Conservation (phyloP, 2,888 invertebrate species). For the Dendrolimus houi region DNA sequence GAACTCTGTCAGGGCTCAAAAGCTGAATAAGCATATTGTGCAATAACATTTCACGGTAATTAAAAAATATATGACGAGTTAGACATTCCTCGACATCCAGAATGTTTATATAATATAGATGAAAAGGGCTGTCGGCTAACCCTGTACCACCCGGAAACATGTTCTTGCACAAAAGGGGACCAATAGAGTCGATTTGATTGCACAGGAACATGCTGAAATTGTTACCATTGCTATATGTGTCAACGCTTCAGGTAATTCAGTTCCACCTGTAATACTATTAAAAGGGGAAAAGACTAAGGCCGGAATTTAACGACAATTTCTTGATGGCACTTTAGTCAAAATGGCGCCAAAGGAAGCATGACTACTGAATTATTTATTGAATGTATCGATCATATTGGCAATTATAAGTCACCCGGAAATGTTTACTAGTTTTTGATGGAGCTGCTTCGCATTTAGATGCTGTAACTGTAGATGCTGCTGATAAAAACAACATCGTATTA, state of each 20-base stretch:
- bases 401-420: conserved; percentile 12
- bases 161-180: conserved; percentile 14
- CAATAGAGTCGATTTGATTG: conserved; percentile 11
- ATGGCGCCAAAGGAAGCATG: conserved; percentile 16
- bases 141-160: conserved; percentile 12
- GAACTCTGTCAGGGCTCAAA: conserved; percentile 5
- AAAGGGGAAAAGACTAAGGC: conserved; percentile 6
- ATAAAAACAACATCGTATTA: conserved; percentile 8
- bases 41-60: conserved; percentile 3
- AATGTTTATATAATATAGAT: conserved; percentile 14
- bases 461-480: conserved; percentile 12
- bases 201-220: conserved; percentile 17
- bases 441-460: conserved; percentile 10
- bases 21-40: conserved; percentile 12
- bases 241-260: conserved; percentile 5
- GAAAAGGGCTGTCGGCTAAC: conserved; percentile 14
- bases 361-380: conserved; percentile 13
- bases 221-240: conserved; percentile 16
- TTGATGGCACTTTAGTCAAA: conserved; percentile 11
- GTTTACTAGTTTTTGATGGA: conserved; percentile 20
- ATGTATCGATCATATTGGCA: conserved; percentile 12
- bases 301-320: conserved; percentile 14
- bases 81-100: conserved; percentile 11
- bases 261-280: conserved; percentile 17
- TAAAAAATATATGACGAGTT: conserved; percentile 9